Evolutionary conservation across 2,113 vertebrate species (phyloP), one percentile per base, ranked within the genome.

Genomic region (Perognathus longimembris): DNA sequence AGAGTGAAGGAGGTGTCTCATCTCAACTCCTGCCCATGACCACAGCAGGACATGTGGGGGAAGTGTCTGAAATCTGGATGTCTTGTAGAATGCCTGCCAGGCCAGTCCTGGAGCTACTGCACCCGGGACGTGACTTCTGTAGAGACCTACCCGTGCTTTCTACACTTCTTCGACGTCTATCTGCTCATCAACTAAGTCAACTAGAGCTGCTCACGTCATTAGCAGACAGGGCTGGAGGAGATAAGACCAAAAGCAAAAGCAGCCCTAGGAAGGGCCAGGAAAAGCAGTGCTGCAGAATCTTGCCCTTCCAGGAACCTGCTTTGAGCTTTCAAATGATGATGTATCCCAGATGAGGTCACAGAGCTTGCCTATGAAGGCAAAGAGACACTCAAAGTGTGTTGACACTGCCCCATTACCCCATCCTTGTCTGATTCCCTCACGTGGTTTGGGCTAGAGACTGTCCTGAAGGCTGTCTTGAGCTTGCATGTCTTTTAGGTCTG

Each of bases 371-470:
- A 9, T 34, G 57, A 28, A 76, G 61, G 28, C 69, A 42, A 86
- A 79, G 30, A 32, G 36, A 28, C 5, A 8, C n/a, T 24, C 14
- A 32, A 80, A 26, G 40, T 12, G 1, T 66, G 3, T 22, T 36
- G 1, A 64, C 75, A 3, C 7, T 11, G 17, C 8, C 20, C 34
- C 54, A 45, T 45, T 45, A 45, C 11, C 42, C 42, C 42, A 45
- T 45, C 42, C 42, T 45, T 45, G 42, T 45, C 42, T 36, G 30
- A 6, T 34, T 54, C 66, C 11, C 11, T 12, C 8, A 20, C 24
- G 38, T 59, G 32, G 4, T 28, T 0, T 11, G 17, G 71, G 12
- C 20, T 15, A 1, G 0, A 12, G 11, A 2, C 70, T 5, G 0
- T 18, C 17, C 0, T 36, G 22, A 77, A 6, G 4, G 6, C 8